Conservation (phyloP, 2,888 invertebrate species). For the Antheraea assamensis region DNA sequence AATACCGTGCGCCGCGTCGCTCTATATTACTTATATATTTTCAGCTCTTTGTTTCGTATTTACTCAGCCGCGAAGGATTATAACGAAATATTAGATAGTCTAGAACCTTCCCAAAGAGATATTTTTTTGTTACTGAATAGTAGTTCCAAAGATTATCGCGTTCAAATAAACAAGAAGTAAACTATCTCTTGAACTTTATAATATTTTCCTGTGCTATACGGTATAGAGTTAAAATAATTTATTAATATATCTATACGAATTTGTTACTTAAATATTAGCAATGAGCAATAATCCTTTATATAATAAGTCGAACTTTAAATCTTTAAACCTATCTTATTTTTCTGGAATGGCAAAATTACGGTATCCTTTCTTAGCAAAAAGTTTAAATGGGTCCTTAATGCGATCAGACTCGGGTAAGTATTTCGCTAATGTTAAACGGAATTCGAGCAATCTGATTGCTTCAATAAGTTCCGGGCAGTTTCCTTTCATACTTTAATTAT, state of each 20-base stretch:
- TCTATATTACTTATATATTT: no score
- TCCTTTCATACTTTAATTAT: constrained; percentile 72
- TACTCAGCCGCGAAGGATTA: no score
- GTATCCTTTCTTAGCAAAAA: constrained; percentile 70
- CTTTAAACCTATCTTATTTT: constrained; percentile 63
- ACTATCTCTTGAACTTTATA: no score
- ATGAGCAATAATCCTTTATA: neutral
- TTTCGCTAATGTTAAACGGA: constrained; percentile 75
- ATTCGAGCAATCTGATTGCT: constrained; percentile 76
- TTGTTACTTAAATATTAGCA: neutral
- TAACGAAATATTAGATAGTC: no score
- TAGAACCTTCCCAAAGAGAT: no score
- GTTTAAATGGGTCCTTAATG: constrained; percentile 76
- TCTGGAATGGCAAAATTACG: constrained; percentile 57
- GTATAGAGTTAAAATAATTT: neutral
- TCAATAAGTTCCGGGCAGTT: constrained; percentile 77
- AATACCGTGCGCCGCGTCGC: no score
- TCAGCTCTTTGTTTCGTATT: no score
- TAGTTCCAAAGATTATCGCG: no score
- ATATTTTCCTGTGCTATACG: no score
- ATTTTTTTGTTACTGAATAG: no score
- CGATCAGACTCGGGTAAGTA: constrained; percentile 73
- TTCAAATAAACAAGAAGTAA: no score
- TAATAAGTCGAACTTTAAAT: constrained; percentile 31
- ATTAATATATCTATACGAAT: neutral